A percentile compares a stretch with the other conserved stretches of the same genome.
Evolutionary conservation across 2,888 invertebrate species (phyloP).

Genomic region (Phlogophora meticulosa): DNA sequence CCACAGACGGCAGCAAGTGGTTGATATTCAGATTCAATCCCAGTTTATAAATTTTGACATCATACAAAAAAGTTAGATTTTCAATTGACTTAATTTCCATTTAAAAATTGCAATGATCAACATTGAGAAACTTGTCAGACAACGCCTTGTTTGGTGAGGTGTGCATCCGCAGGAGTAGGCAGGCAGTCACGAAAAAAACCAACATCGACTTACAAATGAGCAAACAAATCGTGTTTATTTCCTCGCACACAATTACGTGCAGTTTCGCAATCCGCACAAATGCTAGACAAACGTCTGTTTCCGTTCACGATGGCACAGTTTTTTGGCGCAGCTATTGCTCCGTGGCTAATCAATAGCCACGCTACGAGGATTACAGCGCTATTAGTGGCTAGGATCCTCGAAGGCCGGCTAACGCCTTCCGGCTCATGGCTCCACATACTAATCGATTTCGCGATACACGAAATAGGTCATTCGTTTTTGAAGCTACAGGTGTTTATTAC

Average conservation of each 20-base stretch:
- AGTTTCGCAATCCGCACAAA: conserved; percentile 49
- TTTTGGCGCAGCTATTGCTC: conserved; percentile 59
- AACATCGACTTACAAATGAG: conserved; percentile 28
- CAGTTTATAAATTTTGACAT: too few species aligned
- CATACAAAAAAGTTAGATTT: too few species aligned
- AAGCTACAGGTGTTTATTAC: conserved; percentile 23
- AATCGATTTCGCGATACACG: conserved; percentile 70
- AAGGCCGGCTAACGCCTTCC: conserved; percentile 70
- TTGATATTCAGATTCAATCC: not conserved
- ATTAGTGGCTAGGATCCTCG: conserved; percentile 67
- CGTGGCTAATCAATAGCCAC: conserved; percentile 65
- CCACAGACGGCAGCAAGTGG: not conserved
- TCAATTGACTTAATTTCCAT: not conserved
- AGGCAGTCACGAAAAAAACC: not conserved
- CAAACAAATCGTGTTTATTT: conserved; percentile 33
- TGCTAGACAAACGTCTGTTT: conserved; percentile 59
- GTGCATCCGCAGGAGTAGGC: not conserved
- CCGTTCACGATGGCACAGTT: conserved; percentile 61
- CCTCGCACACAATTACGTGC: conserved; percentile 35
- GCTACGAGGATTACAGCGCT: conserved; percentile 54
- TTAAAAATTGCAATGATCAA: not conserved
- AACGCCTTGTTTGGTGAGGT: not conserved
- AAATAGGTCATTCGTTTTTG: conserved; percentile 60
- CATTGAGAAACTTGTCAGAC: conserved; percentile 5
- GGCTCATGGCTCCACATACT: conserved; percentile 63